Evolutionary conservation across 2,797 vertebrate genomes (phyloP).

Genomic region (Channallabes apus): DNA sequence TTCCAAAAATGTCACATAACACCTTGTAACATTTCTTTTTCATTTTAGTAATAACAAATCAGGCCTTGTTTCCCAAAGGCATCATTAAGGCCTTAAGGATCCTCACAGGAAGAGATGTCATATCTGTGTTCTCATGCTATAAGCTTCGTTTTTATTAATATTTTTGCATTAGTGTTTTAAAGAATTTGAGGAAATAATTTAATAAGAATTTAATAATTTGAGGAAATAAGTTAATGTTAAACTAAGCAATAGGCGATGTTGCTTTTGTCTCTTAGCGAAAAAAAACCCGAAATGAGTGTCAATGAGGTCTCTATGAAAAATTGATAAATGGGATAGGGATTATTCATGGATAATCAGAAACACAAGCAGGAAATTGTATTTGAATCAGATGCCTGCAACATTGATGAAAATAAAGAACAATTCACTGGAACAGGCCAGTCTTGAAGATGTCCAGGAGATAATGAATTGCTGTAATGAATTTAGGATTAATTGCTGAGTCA

Average conservation of each 20-base stretch:
- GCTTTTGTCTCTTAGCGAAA: background rate
- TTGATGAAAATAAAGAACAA: background rate
- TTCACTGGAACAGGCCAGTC: background rate
- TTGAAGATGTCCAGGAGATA: background rate
- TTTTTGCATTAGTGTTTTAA: background rate
- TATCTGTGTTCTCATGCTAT: background rate
- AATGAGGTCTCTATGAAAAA: background rate
- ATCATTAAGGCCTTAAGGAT: no score
- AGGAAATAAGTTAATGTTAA: background rate
- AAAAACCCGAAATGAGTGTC: background rate
- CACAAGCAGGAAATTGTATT: background rate
- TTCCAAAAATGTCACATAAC: background rate
- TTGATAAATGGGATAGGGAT: background rate
- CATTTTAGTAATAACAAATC: background rate
- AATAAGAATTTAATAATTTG: background rate
- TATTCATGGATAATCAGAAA: background rate
- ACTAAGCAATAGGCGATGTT: background rate
- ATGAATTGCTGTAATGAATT: no score
- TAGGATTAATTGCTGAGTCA: background rate
- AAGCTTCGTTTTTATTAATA: background rate
- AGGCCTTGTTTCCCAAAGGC: background rate
- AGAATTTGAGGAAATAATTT: background rate
- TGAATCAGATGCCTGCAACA: background rate
- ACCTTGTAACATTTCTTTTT: no score
- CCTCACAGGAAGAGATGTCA: background rate